Percentiles rank a stretch among this genome's conserved stretches.
These are phyloP conservation scores for Homarus americanus DNA, from an alignment of 1,140 invertebrate species.

Conservation along the genomic window DNA sequence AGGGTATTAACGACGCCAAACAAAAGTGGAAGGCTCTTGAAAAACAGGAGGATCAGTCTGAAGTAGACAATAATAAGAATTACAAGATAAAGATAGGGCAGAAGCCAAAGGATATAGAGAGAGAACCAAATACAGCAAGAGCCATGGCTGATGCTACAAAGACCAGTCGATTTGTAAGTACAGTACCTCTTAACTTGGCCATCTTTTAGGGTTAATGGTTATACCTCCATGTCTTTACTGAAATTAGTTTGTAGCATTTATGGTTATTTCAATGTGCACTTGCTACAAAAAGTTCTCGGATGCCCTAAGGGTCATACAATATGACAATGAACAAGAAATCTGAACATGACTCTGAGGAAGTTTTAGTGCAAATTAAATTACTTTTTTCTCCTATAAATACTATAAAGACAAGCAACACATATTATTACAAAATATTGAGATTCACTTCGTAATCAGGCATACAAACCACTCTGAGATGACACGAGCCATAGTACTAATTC, in stretches of 20 bases:
- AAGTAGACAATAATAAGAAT: background rate
- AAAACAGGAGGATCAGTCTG: background rate
- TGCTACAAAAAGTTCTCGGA: background rate
- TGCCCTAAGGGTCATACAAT: background rate
- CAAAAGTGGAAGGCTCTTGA: conserved; percentile 23
- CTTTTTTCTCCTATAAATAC: no score
- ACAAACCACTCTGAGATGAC: no score
- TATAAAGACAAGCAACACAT: no score
- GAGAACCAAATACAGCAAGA: background rate
- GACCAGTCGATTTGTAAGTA: conserved; percentile 55
- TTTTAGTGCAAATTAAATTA: no score
- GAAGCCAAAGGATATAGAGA: background rate
- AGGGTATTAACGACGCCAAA: conserved; percentile 7
- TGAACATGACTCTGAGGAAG: background rate
- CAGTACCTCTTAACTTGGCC: background rate
- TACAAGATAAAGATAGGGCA: background rate
- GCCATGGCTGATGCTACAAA: conserved; percentile 44
- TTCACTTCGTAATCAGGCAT: no score
- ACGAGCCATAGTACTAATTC: no score
- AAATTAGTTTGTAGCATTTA: conserved; percentile 3
- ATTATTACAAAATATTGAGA: no score
- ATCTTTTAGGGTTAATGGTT: background rate
- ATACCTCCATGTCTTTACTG: background rate
- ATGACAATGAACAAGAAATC: background rate
- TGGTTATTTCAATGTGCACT: background rate